Base-by-base conservation (phyloP, 2,888 invertebrate genomes). In the Eupithecia insigniata region DNA sequence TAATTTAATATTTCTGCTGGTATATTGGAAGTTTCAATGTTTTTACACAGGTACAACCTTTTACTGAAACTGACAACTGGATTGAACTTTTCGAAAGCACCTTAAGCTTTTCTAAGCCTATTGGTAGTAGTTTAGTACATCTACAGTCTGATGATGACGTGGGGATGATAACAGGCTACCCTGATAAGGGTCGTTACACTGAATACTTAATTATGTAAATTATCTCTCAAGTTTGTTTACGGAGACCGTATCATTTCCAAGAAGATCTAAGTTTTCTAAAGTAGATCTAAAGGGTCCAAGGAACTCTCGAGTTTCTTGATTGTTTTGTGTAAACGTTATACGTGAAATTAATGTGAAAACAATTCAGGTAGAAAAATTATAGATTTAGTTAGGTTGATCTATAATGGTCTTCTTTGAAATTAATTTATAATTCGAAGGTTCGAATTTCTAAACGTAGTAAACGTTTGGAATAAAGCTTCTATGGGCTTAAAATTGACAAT, bases 201-300 rank as follows among this genome's bases (percentile, higher is more conserved):
- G 18, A 16, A 7, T 18, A 60, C 18, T 60, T 60, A 14, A 64
- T 64, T 16, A 64, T 36, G 64, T 43, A 36, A 66, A 66, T 26
- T 30, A 28, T 43, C 18, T 66, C 36, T 26, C 39, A 43, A 66
- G 66, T 43, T 43, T 64, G 60, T 60, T 60, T 60, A 60, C 60
- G 16, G 60, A 30, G 60, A 18, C 58, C 58, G 8, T 60, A 30
- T 60, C 60, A 60, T 18, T 60, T 60, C 28, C 28, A 30, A 60
- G 28, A 30, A 30, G 28, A 30, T 60, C 60, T 60, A 30, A 60
- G 7, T 60, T 30, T 16, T 7, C 6, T 60, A 60, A n/a, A 60
- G 58, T 28, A 28, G 28, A 30, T 60, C 58, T 60, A 22, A 22
- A n/a, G 51, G 51, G 51, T 12, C 22, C 22, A 51, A 55, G 30